phyloP scores from a whole-genome alignment of 2,888 invertebrate genomes.

The Cheilosia vulpina region DNA sequence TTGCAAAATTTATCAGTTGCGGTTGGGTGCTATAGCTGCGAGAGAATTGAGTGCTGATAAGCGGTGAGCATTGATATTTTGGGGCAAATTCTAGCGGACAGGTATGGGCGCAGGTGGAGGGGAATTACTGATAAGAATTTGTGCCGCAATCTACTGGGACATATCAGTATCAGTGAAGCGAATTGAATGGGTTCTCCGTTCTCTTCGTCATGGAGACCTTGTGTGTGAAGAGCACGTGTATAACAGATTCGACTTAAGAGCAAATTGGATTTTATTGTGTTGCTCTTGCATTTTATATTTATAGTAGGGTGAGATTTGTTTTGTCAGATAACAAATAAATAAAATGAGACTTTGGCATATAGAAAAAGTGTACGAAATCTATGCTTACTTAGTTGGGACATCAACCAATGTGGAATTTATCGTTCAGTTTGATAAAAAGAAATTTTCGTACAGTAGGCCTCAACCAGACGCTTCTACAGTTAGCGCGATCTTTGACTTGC shows the following conservation, averaged over 20 bases:
- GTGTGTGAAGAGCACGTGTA: constrained; percentile 11
- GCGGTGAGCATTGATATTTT: neutral
- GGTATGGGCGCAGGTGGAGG: neutral
- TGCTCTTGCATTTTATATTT: neutral
- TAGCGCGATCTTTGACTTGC: too few species aligned
- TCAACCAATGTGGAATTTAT: too few species aligned
- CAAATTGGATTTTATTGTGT: neutral
- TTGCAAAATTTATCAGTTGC: neutral
- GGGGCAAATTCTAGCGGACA: neutral
- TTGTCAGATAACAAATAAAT: neutral
- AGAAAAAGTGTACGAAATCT: neutral
- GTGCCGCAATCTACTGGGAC: neutral
- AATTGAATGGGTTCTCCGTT: constrained; percentile 7
- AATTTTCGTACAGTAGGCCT: too few species aligned
- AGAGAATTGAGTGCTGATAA: neutral
- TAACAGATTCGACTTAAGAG: constrained; percentile 35
- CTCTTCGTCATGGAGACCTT: neutral
- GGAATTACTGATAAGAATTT: constrained; percentile 42
- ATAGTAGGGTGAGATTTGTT: neutral
- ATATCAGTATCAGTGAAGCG: constrained; percentile 11
- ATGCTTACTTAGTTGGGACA: too few species aligned
- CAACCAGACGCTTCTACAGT: too few species aligned
- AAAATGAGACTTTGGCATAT: neutral
- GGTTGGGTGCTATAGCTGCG: neutral
- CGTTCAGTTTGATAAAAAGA: too few species aligned